Evolutionary conservation across 1,140 invertebrate genomes (phyloP).

Genomic region (Eumaeus atala): DNA sequence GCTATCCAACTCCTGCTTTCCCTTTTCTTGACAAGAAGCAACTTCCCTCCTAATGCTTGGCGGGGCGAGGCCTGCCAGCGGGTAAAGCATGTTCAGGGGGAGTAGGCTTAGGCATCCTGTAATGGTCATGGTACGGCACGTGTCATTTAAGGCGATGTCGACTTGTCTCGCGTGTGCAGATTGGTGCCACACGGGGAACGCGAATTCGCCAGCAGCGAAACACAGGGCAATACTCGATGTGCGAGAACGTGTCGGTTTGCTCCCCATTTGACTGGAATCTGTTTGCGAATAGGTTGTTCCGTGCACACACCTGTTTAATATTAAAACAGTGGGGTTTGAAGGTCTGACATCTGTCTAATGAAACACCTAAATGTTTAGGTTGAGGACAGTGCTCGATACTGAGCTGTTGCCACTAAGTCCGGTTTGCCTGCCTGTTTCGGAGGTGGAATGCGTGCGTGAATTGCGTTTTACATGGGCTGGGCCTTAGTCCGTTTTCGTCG

Average conservation of each 20-base stretch:
- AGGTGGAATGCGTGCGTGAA: slow-evolving; percentile 9
- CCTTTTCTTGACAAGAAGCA: no score
- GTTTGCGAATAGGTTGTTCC: neutral
- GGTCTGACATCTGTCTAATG: neutral
- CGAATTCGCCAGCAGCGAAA: slow-evolving; percentile 14
- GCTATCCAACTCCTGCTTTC: no score
- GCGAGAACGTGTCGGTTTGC: neutral
- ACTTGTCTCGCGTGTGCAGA: slow-evolving; percentile 10
- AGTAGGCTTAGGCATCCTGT: neutral
- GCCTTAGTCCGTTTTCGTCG: neutral
- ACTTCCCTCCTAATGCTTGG: no score
- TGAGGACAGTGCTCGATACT: neutral
- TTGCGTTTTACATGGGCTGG: slow-evolving; percentile 12
- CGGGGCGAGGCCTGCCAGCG: no score
- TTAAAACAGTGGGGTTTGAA: neutral
- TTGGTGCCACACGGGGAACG: slow-evolving; percentile 17
- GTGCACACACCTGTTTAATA: neutral
- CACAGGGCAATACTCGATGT: slow-evolving; percentile 6
- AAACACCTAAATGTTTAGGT: neutral
- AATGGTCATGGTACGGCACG: slow-evolving; percentile 13
- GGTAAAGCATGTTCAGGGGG: no score
- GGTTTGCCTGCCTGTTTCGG: slow-evolving; percentile 11
- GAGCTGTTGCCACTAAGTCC: neutral
- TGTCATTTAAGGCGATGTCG: slow-evolving; percentile 14
- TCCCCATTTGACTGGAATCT: neutral